Base-by-base conservation (phyloP, 2,797 vertebrate genomes). In the Mycteria americana region DNA sequence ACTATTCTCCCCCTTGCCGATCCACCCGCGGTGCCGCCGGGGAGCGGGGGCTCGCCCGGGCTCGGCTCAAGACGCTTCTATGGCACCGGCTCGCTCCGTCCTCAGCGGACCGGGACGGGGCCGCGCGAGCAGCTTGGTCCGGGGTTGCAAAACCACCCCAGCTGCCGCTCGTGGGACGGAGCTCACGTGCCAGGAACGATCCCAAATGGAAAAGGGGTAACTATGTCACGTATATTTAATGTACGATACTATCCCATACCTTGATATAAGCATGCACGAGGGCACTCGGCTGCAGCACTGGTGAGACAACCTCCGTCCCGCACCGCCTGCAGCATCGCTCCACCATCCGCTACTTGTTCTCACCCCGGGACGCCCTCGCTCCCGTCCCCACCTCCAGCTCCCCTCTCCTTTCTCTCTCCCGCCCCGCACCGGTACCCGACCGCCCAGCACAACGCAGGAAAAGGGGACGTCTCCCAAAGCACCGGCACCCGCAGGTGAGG, bases 221-320 rank as follows among this genome's bases (percentile, higher is more conserved):
- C 31, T 46, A 2, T 2, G 24, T 1, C 43, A 19, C 7, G 1
- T 3, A 2, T 1, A 2, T 33, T 28, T 46, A 11, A 27, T 1
- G 2, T 2, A 6, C 1, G 33, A 3, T 21, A 9, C 53, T 10
- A 13, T 0, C 59, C 85, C 76, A 13, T 5, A 35, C 25, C 22
- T 18, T 3, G 10, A 3, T 10, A 2, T 0, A 3, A 27, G 3
- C 5, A 6, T 1, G 25, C 9, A 59, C 9, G 10, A 7, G 65
- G 78, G n/a, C 19, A 4, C 43, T 19, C 10, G 25, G 39, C 6
- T 51, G 74, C 51, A n/a, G 59, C 59, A 5, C 45, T 22, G 59
- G 24, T 57, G 57, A 75, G 63, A 65, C 59, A 48, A 43, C 17
- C 18, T 18, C 67, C 68, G 22, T 12, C 67, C 85, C 5, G 28